Base-by-base conservation (phyloP, 2,888 invertebrate species). In the Patella caerulea region DNA sequence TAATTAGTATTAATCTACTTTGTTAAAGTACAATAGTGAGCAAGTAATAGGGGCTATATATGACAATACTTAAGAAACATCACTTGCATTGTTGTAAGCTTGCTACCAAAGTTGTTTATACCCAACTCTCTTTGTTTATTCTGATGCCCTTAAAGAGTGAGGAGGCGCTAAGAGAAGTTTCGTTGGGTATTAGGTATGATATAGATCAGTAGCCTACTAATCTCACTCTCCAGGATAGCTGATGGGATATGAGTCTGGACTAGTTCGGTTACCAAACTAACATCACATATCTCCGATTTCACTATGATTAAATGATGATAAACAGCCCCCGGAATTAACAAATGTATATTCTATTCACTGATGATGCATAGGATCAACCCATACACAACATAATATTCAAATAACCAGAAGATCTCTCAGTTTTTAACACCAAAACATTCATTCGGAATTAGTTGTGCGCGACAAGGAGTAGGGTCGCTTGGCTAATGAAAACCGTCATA, bases 81-180 rank as follows among this genome's bases (percentile, higher is more conserved):
- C 92, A 97, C 97, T 92, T 97, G 97, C 92, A 97, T 93, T 0
- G 96, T 96, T 1, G 97, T 96, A 24, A 96, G 94, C 11, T 96
- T 94, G 34, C 96, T 94, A 11, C 97, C 97, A 90, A 95, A 97
- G 88, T 96, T 95, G 81, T 94, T 94, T 73, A 96, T 94, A 14
- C 94, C 94, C 19, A 97, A 92, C 0, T 91, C 89, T 92, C 89
- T 15, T 84, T 85, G n/a, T 81, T 80, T 45, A 80, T 71, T 74
- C 90, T 90, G 17, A 91, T 75, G 14, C 86, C 83, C 19, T 73
- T 78, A 73, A 91, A 88, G 59, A 91, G 76, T 9, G 75, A 79
- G 72, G 86, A 84, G 82, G 90, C 89, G 54, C 80, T 84, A 0
- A 73, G 52, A 1, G 87, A 84, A 81, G 86, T 83, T 71, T 87